phyloP scores from a whole-genome alignment of 1,140 invertebrate species.

The Neodiprion fabricii region DNA sequence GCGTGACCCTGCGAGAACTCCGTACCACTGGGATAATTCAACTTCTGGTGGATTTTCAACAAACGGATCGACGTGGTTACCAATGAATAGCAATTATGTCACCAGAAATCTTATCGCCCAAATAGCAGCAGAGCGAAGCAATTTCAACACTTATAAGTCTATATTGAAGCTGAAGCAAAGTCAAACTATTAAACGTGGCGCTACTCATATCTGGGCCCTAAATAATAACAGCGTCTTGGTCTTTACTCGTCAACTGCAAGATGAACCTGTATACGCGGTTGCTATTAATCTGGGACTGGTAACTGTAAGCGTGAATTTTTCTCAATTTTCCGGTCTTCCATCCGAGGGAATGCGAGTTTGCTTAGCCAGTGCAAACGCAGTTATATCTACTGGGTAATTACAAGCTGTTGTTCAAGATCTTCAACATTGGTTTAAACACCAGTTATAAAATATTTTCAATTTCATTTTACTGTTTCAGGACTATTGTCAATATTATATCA shows the following conservation, averaged over 20 bases:
- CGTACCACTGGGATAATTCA: conserved; percentile 75
- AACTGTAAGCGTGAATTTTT: conserved; percentile 47
- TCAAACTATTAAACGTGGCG: neutral
- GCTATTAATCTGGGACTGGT: conserved; percentile 55
- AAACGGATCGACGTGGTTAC: conserved; percentile 71
- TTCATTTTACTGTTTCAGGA: neutral
- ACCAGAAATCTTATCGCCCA: conserved; percentile 62
- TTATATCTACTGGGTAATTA: conserved; percentile 8
- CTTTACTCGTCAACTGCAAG: conserved; percentile 42
- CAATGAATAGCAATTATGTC: conserved; percentile 65
- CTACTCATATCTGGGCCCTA: neutral
- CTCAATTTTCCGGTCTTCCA: conserved; percentile 35
- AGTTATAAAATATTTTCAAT: neutral
- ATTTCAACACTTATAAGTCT: conserved; percentile 60
- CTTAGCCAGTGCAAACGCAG: conserved; percentile 8
- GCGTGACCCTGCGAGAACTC: conserved; percentile 68
- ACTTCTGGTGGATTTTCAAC: conserved; percentile 70
- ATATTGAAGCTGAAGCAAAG: neutral
- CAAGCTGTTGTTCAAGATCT: neutral
- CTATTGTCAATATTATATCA: neutral
- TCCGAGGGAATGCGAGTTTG: neutral
- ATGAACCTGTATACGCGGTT: conserved; percentile 52
- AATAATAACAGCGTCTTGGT: conserved; percentile 36
- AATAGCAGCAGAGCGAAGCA: conserved; percentile 50
- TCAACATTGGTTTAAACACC: neutral